Evolutionary conservation across 2,797 vertebrate species (phyloP), one percentile per base, ranked within the genome.

Genomic region (Premnoplex brunnescens): DNA sequence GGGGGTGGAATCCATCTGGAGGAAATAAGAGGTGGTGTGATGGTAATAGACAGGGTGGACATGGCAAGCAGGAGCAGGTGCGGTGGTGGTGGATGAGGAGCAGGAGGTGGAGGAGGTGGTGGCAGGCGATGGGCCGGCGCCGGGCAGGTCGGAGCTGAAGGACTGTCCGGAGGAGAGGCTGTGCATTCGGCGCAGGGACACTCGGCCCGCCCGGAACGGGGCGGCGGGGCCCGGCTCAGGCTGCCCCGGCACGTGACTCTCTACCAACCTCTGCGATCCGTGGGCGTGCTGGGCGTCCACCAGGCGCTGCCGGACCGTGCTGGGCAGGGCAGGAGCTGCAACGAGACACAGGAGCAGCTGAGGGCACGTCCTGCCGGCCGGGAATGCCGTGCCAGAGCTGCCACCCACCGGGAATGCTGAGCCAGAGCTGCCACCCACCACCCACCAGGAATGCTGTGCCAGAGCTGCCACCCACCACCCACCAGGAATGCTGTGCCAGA

Each of bases 231-330:
- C 86, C 5, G 86, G 7, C 86, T 82, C 86, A 24, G 97, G 88
- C 78, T 96, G 95, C 79, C 97, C 98, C 92, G 98, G 97, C 96
- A 94, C 94, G 56, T 97, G 97, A 95, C 98, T 97, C 98, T 99
- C 99, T 99, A 99, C 99, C 98, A 99, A 99, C 99, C 99, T 99
- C 99, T 99, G 99, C 76, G 99, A 99, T 98, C 99, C 99, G 95
- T 98, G 97, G 96, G 98, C 97, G 96, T 98, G 98, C 98, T 98
- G 99, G 7, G 99, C 98, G 94, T 99, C 99, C 97, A 98, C 98
- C 97, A 99, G 98, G 95, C 99, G 99, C 97, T 99, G 99, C 82
- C 99, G 99, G 89, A 99, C 98, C 39, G 98, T 98, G 97, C 97
- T 96, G 97, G 99, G 98, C 98, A 99, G 98, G 97, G 98, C 98